Evolutionary conservation across 2,888 invertebrate genomes (phyloP), one percentile per base, ranked within the genome.

Genomic region (Drosophila pegasa): DNA sequence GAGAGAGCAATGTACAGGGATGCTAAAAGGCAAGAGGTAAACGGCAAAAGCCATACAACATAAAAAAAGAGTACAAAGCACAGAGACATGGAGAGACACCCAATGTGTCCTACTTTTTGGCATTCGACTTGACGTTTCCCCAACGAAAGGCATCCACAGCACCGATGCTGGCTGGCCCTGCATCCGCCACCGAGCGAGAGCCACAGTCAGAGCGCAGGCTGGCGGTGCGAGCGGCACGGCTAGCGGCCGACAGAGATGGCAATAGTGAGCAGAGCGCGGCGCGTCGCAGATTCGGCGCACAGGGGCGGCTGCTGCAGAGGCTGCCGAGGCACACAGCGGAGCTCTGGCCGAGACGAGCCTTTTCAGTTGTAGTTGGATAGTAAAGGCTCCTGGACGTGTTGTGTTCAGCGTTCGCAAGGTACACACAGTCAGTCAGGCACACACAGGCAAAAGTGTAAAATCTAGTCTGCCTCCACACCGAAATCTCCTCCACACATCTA

Each of bases 311-410:
- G 78, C 78, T 80, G 65, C 60, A 78, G 56, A 74, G 43, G 38
- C 41, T n/a, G n/a, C n/a, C n/a, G n/a, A 50, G 37, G 43, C 43
- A 41, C 50, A 38, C 37, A 40, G 40, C 35, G 47, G 51, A 57
- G 41, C 77, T 65, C 58, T 57, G 59, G 41, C 65, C 72, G 75
- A 64, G 80, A 45, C 72, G 67, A 72, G 76, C 79, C 87, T 75
- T 85, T 89, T 91, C 91, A 91, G 91, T 91, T 91, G 91, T 91
- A 91, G 91, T 90, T 91, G 91, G 90, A 90, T 91, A 91, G 91
- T 91, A 89, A 89, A 91, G 89, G 90, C 84, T 85, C 85, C 88
- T 75, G 88, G 91, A 90, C 91, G 85, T 90, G 88, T 87, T 82
- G 41, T 81, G 64, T 62, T 73, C 71, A 77, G 45, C 78, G 75